Evolutionary conservation across 1,140 invertebrate species (phyloP).

Genomic region (Lithobius niger): DNA sequence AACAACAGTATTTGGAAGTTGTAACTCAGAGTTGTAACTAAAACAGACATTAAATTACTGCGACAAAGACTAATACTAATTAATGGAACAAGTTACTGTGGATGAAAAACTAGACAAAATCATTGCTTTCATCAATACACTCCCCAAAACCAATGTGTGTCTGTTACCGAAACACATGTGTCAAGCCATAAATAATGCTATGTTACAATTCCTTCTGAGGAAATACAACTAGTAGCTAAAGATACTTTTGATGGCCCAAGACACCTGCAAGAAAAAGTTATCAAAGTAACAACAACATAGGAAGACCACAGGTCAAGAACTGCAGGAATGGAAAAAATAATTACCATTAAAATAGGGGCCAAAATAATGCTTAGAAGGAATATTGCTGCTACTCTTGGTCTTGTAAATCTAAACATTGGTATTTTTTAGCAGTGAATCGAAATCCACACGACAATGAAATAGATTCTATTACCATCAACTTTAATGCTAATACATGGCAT

Average conservation of each 20-base stretch:
- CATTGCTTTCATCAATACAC: too few species aligned
- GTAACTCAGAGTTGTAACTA: background rate
- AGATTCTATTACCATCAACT: background rate
- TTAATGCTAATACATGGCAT: background rate
- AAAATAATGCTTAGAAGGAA: conserved; percentile 7
- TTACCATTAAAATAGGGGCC: conserved; percentile 3
- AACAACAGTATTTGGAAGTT: background rate
- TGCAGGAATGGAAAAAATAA: background rate
- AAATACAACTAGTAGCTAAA: too few species aligned
- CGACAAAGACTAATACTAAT: background rate
- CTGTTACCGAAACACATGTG: background rate
- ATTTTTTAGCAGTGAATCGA: background rate
- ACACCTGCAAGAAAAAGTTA: too few species aligned
- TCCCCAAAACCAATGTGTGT: background rate
- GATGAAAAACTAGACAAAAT: background rate
- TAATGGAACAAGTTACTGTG: background rate
- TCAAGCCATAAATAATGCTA: background rate
- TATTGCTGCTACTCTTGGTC: background rate
- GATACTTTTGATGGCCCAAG: too few species aligned
- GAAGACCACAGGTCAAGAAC: background rate
- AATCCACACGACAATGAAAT: background rate
- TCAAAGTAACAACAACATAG: background rate
- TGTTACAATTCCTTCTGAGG: background rate
- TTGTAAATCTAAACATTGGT: conserved; percentile 6
- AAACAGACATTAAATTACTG: background rate